phyloP scores from a whole-genome alignment of 2,888 invertebrate genomes.

The Bombyx huttoni region DNA sequence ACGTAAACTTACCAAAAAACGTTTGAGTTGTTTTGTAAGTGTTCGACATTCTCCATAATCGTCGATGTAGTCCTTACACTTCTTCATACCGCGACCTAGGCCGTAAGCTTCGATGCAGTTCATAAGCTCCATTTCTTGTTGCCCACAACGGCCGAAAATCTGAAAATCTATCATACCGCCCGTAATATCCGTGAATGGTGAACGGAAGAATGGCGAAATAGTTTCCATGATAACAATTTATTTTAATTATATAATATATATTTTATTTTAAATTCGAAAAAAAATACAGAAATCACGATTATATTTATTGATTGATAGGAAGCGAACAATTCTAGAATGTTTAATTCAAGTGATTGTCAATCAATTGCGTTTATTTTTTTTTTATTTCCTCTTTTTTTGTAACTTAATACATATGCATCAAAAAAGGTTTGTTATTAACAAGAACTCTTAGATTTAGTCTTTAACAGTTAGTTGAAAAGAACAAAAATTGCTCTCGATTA shows the following conservation, averaged over 20 bases:
- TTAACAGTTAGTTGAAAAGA: no score
- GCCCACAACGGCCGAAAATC: conserved; percentile 72
- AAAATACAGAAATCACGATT: no score
- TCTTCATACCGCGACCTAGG: conserved; percentile 63
- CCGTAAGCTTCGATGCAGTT: conserved; percentile 87
- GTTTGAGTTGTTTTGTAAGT: conserved; percentile 66
- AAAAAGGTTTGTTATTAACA: no score
- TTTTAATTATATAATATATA: not conserved
- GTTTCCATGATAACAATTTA: conserved; percentile 12
- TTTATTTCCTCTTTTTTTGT: not conserved
- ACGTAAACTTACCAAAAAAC: conserved; percentile 58
- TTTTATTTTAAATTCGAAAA: not conserved
- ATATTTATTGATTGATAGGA: no score
- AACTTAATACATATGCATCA: no score
- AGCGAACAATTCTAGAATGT: no score
- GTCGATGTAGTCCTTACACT: conserved; percentile 72
- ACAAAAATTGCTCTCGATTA: no score
- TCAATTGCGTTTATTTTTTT: not conserved
- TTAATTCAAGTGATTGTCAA: not conserved
- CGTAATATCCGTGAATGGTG: conserved; percentile 79
- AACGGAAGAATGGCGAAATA: conserved; percentile 73
- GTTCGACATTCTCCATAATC: conserved; percentile 80
- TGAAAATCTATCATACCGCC: conserved; percentile 75
- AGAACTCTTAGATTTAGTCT: no score
- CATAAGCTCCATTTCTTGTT: conserved; percentile 77